Conservation (phyloP, 35 echinoderm and acorn worm species). For the Ptychodera flava region DNA sequence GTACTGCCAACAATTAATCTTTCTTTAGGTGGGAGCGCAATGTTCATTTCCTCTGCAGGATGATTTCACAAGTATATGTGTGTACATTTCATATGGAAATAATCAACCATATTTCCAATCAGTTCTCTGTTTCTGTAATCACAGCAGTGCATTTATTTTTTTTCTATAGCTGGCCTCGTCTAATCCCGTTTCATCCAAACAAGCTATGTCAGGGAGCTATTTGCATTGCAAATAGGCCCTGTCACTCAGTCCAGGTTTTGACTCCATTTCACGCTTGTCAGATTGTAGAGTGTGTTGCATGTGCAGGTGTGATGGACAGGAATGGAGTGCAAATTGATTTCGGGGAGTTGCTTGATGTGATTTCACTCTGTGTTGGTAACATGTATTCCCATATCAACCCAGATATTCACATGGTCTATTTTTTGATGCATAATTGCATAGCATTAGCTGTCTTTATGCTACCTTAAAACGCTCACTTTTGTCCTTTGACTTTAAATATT, state of each 20-base stretch:
- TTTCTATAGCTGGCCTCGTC: not conserved
- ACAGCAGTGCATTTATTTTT: not conserved
- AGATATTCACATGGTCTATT: not conserved
- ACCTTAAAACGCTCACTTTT: too few relatives aligned
- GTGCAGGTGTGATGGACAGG: not conserved
- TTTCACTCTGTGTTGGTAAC: not conserved
- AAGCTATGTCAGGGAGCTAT: not conserved
- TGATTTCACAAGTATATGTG: not conserved
- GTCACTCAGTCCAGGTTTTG: not conserved
- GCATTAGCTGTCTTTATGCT: not conserved
- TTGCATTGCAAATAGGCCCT: not conserved
- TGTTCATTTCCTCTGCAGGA: not conserved
- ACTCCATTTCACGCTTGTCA: not conserved
- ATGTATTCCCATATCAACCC: not conserved
- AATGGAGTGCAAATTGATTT: not conserved
- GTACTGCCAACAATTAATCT: not conserved
- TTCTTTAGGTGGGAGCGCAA: not conserved
- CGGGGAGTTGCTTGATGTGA: not conserved
- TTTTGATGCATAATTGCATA: not conserved
- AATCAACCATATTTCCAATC: not conserved
- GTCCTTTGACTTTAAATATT: too few relatives aligned
- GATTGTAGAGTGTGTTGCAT: not conserved
- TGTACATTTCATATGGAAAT: not conserved
- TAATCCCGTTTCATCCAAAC: not conserved
- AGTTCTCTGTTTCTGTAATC: not conserved